Base-by-base conservation (phyloP, 1,140 invertebrate genomes). In the Eurosta solidaginis region DNA sequence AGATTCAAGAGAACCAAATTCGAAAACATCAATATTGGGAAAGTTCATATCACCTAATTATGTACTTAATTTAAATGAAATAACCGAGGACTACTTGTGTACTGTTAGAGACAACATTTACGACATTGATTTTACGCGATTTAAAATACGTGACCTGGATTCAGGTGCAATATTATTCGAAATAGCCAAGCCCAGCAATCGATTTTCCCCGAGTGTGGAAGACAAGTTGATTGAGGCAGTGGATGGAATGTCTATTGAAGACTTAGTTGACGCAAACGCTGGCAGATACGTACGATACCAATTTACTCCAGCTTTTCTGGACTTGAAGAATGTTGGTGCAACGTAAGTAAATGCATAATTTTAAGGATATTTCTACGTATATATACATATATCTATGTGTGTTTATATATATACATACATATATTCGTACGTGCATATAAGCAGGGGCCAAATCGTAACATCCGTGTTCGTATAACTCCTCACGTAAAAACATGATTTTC, bases 41-140 rank as follows among this genome's bases (percentile, higher is more conserved):
- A 42, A 68, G 17, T 29, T 45, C 54, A 90, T 92, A 76, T 91
- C 91, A 36, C 92, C 92, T 40, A 91, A 92, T 9, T 91, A 93
- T 85, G 91, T 92, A 63, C 86, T 93, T 49, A 88, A 90, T 45
- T 83, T 92, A 79, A 90, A 89, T 77, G 90, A 90, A 82, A 92
- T 92, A 63, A 90, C 92, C 17, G 92, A 92, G 52, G 90, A 90
- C 40, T 99, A 99, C 88, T 90, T 99, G 44, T 99, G 97, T 87
- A 93, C 94, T 78, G 95, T 96, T 22, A 96, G 98, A 83, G 97
- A 96, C 27, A 99, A 99, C 89, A 91, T 98, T 76, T 99, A 96
- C 89, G 96, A 98, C 82, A 99, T 99, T 85, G 97, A 99, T 88
- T 99, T 99, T 89, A 98, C 96, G 36, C 91, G 96, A 80, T 99